Conservation (phyloP, 2,797 vertebrate genomes). For the Acestrorhynchus altus region DNA sequence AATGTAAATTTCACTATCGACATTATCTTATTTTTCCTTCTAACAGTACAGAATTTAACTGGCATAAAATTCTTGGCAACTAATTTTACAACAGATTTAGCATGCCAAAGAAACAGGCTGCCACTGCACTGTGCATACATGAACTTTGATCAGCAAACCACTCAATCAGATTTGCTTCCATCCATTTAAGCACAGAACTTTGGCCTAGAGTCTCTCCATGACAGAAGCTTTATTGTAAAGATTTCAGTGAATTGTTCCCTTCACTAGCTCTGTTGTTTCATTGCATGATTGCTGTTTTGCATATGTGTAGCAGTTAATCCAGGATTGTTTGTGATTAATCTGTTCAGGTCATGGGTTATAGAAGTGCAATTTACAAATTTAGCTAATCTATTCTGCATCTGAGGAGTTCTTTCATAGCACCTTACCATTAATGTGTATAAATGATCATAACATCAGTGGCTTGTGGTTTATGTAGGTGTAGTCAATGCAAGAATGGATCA, state of each 20-base stretch:
- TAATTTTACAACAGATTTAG: not conserved
- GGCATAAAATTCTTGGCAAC: too few relatives aligned
- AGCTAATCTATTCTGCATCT: not conserved
- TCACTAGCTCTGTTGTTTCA: not conserved
- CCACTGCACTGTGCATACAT: constrained; percentile 3
- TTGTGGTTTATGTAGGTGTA: not conserved
- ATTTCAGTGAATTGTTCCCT: too few relatives aligned
- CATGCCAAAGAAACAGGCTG: not conserved
- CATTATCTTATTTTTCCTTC: too few relatives aligned
- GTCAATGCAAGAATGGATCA: too few relatives aligned
- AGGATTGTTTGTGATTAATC: constrained; percentile 2
- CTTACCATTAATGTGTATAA: not conserved
- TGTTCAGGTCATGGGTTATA: not conserved
- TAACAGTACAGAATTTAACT: too few relatives aligned
- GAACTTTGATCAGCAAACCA: constrained; percentile 18
- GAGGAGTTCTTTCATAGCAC: not conserved
- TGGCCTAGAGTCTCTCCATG: too few relatives aligned
- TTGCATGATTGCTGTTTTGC: not conserved
- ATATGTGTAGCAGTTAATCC: not conserved
- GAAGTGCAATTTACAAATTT: not conserved
- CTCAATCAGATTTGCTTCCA: constrained; percentile 3
- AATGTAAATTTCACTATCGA: too few relatives aligned
- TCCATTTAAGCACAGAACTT: not conserved
- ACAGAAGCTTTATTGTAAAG: constrained; percentile 16
- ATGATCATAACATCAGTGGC: not conserved